Base-by-base conservation (phyloP, 2,113 vertebrate species). In the Myiozetetes cayanensis region DNA sequence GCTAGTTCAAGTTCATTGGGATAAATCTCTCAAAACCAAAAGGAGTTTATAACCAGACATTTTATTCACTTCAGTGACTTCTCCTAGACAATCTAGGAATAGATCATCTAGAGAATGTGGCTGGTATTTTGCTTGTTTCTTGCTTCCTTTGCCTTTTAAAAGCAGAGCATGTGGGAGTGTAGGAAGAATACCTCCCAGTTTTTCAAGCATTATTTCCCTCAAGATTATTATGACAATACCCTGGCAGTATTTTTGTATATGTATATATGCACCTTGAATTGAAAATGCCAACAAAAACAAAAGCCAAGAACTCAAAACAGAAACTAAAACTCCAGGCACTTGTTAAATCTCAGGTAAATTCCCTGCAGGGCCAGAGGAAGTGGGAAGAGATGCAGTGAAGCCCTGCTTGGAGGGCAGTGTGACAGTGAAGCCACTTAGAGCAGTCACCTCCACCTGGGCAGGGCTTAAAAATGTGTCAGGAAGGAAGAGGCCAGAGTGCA, bases 201-300 rank as follows among this genome's bases (percentile, higher is more conserved):
- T 50, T 66, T 72, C 62, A 87, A 81, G 21, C 27, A 43, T 62
- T 86, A 63, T 92, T 79, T 95, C 71, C 41, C 30, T 23, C 83
- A 66, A 76, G 30, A 49, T 87, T 93, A 91, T 87, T 81, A 67
- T 83, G 79, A 89, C 65, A 90, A 78, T 62, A 59, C 23, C 30
- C 35, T 82, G 58, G 52, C 58, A 85, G 55, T 87, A 44, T 90
- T 88, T 94, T 66, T 96, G 33, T 79, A 9, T 80, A 55, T 65
- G 68, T 77, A 47, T 72, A 61, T 52, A 72, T 33, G 59, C 28
- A 74, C 37, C 59, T 49, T 35, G 79, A 75, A 89, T 78, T 18
- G 20, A 89, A 84, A 88, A 74, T 35, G 37, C 22, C 70, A 76
- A 90, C 68, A 53, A 91, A 77, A 87, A 59, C 39, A 62, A 75